phyloP scores from a whole-genome alignment of 2,888 invertebrate genomes.

The Pycnomerus fuliginosus region DNA sequence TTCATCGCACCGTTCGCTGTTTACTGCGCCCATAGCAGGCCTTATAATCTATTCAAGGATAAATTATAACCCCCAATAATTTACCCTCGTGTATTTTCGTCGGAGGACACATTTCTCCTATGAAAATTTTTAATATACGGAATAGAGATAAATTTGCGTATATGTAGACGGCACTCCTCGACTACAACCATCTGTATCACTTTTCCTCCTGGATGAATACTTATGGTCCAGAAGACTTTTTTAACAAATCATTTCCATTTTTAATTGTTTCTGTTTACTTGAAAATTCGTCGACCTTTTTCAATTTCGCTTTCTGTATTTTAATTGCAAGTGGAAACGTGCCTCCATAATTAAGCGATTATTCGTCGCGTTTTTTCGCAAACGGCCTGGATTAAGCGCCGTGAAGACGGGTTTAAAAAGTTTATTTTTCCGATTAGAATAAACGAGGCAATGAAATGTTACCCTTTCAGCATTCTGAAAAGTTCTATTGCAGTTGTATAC shows the following conservation, averaged over 20 bases:
- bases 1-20: constrained; percentile 34
- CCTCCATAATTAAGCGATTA: constrained; percentile 18
- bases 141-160: not conserved
- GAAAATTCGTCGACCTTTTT: constrained; percentile 1
- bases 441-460: constrained; percentile 6
- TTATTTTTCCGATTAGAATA: constrained; percentile 18
- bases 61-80: constrained; percentile 42
- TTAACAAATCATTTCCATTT: too few relatives aligned
- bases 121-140: constrained; percentile 5
- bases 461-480: constrained; percentile 8
- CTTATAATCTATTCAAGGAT: constrained; percentile 39
- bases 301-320: constrained; percentile 7
- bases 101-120: constrained; percentile 27
- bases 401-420: constrained; percentile 13
- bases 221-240: too few relatives aligned
- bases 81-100: constrained; percentile 39
- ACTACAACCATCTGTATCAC: too few relatives aligned
- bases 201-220: too few relatives aligned
- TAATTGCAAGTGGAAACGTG: constrained; percentile 6
- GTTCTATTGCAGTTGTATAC: constrained; percentile 9
- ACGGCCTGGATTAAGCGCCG: constrained; percentile 9
- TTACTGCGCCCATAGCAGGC: constrained; percentile 25
- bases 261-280: too few relatives aligned
- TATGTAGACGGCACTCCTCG: too few relatives aligned
- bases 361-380: constrained; percentile 9